Percentiles rank a stretch among this genome's conserved stretches.
phyloP scores from a whole-genome alignment of 2,888 invertebrate genomes.

The Siphlonurus alternatus region DNA sequence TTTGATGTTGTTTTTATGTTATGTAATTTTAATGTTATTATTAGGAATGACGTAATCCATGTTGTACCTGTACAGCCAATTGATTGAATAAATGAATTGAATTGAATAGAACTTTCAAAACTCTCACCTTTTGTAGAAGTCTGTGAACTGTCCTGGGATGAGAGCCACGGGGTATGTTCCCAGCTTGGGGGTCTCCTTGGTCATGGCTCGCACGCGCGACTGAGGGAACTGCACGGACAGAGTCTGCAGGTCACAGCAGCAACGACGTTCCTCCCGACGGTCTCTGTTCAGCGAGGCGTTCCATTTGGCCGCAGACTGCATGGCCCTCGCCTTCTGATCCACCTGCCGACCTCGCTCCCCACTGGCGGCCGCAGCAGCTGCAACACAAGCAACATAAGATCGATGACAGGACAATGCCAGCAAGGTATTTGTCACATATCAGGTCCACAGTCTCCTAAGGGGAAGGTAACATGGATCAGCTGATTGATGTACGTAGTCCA shows the following conservation, averaged over 20 bases:
- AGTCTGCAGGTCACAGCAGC: slow-evolving; percentile 85
- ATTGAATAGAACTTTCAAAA: too few species aligned
- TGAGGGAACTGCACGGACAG: slow-evolving; percentile 63
- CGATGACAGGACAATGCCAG: too few species aligned
- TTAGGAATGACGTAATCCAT: too few species aligned
- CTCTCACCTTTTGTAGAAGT: slow-evolving; percentile 52
- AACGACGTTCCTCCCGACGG: slow-evolving; percentile 51
- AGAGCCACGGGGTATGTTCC: slow-evolving; percentile 80
- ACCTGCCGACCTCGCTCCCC: slow-evolving; percentile 17
- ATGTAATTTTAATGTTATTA: too few species aligned
- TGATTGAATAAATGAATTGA: too few species aligned
- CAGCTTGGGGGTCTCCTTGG: slow-evolving; percentile 33
- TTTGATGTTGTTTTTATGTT: too few species aligned
- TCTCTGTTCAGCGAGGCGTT: slow-evolving; percentile 69
- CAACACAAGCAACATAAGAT: too few species aligned
- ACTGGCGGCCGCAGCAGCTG: slow-evolving; percentile 12
- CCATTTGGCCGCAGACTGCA: slow-evolving; percentile 75
- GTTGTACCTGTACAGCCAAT: too few species aligned
- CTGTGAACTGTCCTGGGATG: slow-evolving; percentile 92
- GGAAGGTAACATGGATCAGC: too few species aligned
- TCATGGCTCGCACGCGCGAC: slow-evolving; percentile 20
- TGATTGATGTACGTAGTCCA: too few species aligned
- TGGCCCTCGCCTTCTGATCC: slow-evolving; percentile 63
- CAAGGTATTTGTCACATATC: too few species aligned
- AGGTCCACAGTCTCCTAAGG: too few species aligned